These are phyloP conservation scores for Linnaemya vulpina DNA, from an alignment of 2,888 invertebrate species.

Conservation along the genomic window DNA sequence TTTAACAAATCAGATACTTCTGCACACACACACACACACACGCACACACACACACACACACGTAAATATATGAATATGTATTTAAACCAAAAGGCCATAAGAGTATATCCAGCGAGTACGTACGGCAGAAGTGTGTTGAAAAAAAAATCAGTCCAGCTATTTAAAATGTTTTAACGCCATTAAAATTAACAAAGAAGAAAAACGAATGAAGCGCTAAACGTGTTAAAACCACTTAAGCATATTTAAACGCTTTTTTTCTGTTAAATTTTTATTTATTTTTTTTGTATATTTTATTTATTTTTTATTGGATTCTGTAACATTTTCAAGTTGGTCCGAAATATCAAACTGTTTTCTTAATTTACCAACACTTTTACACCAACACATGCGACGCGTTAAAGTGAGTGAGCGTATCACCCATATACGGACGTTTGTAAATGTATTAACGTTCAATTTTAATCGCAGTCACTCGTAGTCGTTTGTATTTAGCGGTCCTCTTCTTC, in stretches of 20 bases:
- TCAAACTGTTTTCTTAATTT: constrained; percentile 56
- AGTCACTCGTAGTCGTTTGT: constrained; percentile 31
- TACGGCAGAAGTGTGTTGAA: constrained; percentile 7
- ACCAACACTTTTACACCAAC: not conserved
- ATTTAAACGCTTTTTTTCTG: constrained; percentile 65
- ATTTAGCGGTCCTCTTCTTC: constrained; percentile 41
- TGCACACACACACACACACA: not conserved
- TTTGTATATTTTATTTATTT: too few species aligned
- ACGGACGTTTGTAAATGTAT: constrained; percentile 28
- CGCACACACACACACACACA: not conserved
- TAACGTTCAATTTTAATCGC: constrained; percentile 44
- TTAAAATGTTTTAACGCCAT: constrained; percentile 78
- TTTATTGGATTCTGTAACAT: constrained; percentile 27
- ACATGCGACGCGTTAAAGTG: not conserved
- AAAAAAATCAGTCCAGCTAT: constrained; percentile 48
- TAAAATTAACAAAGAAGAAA: constrained; percentile 69
- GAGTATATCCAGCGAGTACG: not conserved
- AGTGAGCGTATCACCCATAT: not conserved
- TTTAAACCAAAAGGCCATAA: not conserved
- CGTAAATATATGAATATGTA: not conserved
- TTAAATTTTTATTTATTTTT: not conserved
- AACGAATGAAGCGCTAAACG: constrained; percentile 70
- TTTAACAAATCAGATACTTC: constrained; percentile 8
- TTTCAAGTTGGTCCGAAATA: constrained; percentile 23
- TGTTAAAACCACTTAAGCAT: constrained; percentile 80